phyloP scores from a whole-genome alignment of 2,113 vertebrate genomes.

The Salminus brasiliensis region DNA sequence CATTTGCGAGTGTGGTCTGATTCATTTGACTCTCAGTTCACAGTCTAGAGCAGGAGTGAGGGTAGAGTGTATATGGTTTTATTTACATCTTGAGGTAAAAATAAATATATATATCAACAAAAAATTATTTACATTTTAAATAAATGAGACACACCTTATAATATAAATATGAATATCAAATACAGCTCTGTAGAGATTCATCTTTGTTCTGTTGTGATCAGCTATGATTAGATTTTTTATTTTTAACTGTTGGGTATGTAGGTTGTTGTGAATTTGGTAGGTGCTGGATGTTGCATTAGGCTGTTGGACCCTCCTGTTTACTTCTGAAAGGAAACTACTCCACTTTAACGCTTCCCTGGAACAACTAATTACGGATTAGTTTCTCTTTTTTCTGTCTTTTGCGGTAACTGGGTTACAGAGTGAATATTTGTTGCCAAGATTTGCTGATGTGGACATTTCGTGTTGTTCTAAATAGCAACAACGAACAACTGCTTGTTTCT shows the following conservation, averaged over 20 bases:
- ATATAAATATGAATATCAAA: not conserved
- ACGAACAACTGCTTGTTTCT: slow-evolving; percentile 53
- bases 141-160: not conserved
- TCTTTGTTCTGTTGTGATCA: not conserved
- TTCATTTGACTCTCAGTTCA: slow-evolving; percentile 44
- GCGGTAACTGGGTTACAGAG: slow-evolving; percentile 65
- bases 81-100: slow-evolving; percentile 25
- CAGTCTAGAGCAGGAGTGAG: not conserved
- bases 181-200: not conserved
- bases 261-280: slow-evolving; percentile 14
- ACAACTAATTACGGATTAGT: slow-evolving; percentile 24
- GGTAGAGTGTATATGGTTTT: not conserved
- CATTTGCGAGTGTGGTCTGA: slow-evolving; percentile 46
- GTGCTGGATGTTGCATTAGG: slow-evolving; percentile 45
- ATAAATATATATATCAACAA: no score
- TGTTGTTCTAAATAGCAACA: slow-evolving; percentile 54
- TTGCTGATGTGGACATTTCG: slow-evolving; percentile 68
- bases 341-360: slow-evolving; percentile 7
- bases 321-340: slow-evolving; percentile 46
- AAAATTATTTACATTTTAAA: no score
- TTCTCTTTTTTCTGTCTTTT: slow-evolving; percentile 49
- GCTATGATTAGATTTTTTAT: slow-evolving; percentile 14
- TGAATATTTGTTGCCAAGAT: slow-evolving; percentile 57
- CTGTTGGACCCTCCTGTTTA: slow-evolving; percentile 49
- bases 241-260: not conserved